These are phyloP conservation scores for Lacanobia wlatinum DNA, from an alignment of 2,888 invertebrate species.

Conservation along the genomic window DNA sequence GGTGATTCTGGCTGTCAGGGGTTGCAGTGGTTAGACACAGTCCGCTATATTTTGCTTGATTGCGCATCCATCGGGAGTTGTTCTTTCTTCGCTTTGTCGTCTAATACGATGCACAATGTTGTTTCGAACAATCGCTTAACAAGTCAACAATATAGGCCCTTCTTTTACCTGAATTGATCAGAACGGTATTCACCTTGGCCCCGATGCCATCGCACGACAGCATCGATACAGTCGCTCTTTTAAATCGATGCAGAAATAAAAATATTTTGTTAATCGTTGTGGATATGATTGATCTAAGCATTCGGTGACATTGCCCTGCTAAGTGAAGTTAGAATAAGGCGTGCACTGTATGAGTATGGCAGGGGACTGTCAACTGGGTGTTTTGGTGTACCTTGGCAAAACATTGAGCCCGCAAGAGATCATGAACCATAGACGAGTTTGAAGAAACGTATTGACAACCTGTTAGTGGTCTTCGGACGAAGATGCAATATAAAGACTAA, in stretches of 20 bases:
- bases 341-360: background rate
- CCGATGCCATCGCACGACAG: constrained; percentile 33
- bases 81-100: too few species aligned
- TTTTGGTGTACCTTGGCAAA: background rate
- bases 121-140: constrained; percentile 6
- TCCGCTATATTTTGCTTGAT: too few species aligned
- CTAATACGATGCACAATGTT: background rate
- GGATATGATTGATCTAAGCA: constrained; percentile 10
- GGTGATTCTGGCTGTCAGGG: too few species aligned
- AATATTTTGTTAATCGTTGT: constrained; percentile 6
- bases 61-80: too few species aligned
- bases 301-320: background rate
- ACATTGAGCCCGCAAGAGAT: background rate
- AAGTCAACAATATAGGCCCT: constrained; percentile 14
- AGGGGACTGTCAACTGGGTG: background rate
- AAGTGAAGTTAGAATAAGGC: constrained; percentile 7
- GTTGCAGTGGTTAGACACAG: too few species aligned
- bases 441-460: too few species aligned
- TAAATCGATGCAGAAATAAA: constrained; percentile 32
- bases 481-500: background rate
- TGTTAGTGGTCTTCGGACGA: background rate
- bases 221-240: constrained; percentile 29
- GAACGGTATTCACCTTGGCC: constrained; percentile 49
- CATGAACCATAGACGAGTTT: background rate
- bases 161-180: constrained; percentile 32